A percentile compares a stretch with the other conserved stretches of the same genome.
phyloP scores from a whole-genome alignment of 2,888 invertebrate genomes.

The Ditula angustiorana region DNA sequence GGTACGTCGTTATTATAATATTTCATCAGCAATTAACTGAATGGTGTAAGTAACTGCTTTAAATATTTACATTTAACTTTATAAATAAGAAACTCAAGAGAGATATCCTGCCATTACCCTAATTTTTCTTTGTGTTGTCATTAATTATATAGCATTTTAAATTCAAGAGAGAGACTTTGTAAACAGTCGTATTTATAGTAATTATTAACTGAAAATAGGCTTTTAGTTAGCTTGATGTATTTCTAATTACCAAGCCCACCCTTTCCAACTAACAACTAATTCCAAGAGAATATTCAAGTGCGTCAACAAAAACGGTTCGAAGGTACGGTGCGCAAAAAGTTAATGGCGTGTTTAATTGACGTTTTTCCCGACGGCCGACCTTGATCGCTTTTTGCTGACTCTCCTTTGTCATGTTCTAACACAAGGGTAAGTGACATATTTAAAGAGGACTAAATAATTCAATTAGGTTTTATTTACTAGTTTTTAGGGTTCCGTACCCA shows the following conservation, averaged over 20 bases:
- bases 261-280: constrained; percentile 5
- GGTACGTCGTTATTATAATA: not conserved
- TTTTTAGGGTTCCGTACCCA: not conserved
- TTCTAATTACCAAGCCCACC: constrained; percentile 19
- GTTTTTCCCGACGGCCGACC: constrained; percentile 43
- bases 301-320: constrained; percentile 31
- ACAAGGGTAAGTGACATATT: constrained; percentile 1
- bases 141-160: no score
- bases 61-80: no score
- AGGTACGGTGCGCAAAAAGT: constrained; percentile 45
- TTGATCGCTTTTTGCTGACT: constrained; percentile 42
- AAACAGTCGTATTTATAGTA: no score
- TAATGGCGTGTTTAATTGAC: constrained; percentile 47
- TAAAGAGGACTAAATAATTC: not conserved
- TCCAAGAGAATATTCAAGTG: constrained; percentile 17
- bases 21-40: no score
- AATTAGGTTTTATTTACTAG: not conserved
- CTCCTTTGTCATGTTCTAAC: constrained; percentile 16
- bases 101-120: no score
- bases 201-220: not conserved
- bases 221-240: not conserved
- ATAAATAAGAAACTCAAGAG: no score
- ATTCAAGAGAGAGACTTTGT: no score
- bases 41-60: no score
- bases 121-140: no score